These are phyloP conservation scores for Synaphobranchus kaupii DNA, from an alignment of 2,797 vertebrate genomes.

Conservation along the genomic window DNA sequence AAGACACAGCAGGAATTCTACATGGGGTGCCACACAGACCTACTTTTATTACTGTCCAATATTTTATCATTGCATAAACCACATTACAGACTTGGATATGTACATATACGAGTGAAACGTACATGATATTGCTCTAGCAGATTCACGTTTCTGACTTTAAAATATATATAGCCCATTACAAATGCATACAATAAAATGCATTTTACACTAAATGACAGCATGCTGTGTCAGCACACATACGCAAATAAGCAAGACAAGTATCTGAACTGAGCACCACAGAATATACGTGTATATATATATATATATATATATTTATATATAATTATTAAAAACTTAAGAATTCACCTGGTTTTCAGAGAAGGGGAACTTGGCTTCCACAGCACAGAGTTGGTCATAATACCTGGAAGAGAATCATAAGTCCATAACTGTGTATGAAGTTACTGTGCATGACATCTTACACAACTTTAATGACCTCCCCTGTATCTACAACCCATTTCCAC, in stretches of 20 bases:
- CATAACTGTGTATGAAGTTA: background rate
- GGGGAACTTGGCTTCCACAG: conserved; percentile 95
- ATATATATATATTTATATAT: no score
- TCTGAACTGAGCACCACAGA: background rate
- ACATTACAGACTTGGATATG: background rate
- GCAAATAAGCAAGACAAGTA: background rate
- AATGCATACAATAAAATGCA: background rate
- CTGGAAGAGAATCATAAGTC: conserved; percentile 62
- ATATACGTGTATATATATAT: background rate
- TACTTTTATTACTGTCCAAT: background rate
- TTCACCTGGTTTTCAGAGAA: conserved; percentile 94
- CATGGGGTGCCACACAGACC: background rate
- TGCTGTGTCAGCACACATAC: background rate
- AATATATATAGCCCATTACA: background rate
- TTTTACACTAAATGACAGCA: background rate
- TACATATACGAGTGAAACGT: no score
- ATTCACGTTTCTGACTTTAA: background rate
- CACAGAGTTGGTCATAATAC: conserved; percentile 96
- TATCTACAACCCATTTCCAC: no score
- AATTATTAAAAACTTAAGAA: no score
- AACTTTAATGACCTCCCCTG: no score
- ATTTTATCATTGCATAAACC: background rate
- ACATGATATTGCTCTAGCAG: no score
- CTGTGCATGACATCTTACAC: background rate
- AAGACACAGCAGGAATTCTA: background rate